Conservation (phyloP, 35 echinoderm and acorn worm genomes). For the Acanthaster planci region DNA sequence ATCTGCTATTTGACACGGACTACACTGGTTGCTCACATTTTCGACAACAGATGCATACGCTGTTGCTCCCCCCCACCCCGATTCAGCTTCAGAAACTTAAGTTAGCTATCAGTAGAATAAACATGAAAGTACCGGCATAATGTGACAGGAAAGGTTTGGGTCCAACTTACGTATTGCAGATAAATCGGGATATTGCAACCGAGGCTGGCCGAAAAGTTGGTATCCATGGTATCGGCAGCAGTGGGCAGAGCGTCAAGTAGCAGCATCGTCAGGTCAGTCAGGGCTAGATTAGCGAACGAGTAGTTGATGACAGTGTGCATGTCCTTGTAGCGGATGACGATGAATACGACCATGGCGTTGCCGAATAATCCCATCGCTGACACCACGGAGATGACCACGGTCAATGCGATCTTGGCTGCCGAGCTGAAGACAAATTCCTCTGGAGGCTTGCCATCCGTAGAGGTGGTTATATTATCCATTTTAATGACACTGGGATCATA, state of each 20-base stretch:
- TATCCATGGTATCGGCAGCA: conserved; percentile 45
- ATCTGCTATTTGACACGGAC: too few species aligned
- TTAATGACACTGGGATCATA: too few species aligned
- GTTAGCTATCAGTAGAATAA: too few species aligned
- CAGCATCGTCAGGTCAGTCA: conserved; percentile 67
- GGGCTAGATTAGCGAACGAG: conserved; percentile 78
- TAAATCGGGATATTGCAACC: conserved; percentile 60
- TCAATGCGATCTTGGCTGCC: conserved; percentile 21
- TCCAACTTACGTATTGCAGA: conserved; percentile 71
- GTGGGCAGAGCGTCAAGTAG: conserved; percentile 68
- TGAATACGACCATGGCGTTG: conserved; percentile 53
- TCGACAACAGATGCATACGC: too few species aligned
- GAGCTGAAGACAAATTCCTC: neutral
- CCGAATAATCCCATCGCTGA: conserved; percentile 45
- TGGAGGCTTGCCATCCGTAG: too few species aligned
- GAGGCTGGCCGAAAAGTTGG: conserved; percentile 46
- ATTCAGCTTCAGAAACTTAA: too few species aligned
- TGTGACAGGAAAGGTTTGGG: too few species aligned
- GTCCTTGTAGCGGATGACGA: conserved; percentile 56
- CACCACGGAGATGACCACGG: conserved; percentile 32
- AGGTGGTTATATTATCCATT: too few species aligned
- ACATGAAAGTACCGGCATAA: too few species aligned
- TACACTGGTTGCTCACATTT: too few species aligned
- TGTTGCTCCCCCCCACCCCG: too few species aligned
- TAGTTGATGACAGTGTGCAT: conserved; percentile 85